Conservation (phyloP, 2,113 vertebrate species). For the Procapra przewalskii region DNA sequence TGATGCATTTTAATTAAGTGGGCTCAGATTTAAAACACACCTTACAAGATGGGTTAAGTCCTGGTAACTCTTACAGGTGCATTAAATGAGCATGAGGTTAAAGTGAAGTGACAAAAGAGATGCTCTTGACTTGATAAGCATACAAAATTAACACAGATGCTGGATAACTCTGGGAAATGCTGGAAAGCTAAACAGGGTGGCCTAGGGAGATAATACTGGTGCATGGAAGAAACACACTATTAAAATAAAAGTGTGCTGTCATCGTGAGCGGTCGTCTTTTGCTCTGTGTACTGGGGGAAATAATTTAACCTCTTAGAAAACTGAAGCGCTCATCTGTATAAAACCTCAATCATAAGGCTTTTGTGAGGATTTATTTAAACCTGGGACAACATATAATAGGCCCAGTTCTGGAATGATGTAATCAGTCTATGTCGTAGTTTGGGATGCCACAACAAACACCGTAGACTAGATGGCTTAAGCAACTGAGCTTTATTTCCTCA, state of each 20-base stretch:
- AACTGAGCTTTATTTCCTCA: neutral
- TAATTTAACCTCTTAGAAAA: neutral
- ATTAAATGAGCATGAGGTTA: neutral
- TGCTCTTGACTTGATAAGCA: neutral
- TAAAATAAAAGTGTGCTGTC: neutral
- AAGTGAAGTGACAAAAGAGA: neutral
- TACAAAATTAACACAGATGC: neutral
- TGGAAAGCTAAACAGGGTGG: neutral
- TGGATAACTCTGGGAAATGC: neutral
- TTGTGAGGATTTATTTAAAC: neutral
- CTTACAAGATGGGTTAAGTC: neutral
- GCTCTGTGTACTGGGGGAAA: neutral
- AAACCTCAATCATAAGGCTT: neutral
- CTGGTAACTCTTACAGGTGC: neutral
- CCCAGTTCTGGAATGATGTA: neutral
- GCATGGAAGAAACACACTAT: neutral
- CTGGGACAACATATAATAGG: neutral
- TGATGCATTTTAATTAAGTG: neutral
- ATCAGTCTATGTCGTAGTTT: neutral
- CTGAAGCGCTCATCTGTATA: neutral
- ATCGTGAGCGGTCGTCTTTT: neutral
- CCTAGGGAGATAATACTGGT: neutral
- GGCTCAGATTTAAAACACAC: neutral
- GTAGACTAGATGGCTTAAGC: neutral
- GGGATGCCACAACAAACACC: neutral